Evolutionary conservation across 2,113 vertebrate species (phyloP).

Genomic region (Myotis davidii): DNA sequence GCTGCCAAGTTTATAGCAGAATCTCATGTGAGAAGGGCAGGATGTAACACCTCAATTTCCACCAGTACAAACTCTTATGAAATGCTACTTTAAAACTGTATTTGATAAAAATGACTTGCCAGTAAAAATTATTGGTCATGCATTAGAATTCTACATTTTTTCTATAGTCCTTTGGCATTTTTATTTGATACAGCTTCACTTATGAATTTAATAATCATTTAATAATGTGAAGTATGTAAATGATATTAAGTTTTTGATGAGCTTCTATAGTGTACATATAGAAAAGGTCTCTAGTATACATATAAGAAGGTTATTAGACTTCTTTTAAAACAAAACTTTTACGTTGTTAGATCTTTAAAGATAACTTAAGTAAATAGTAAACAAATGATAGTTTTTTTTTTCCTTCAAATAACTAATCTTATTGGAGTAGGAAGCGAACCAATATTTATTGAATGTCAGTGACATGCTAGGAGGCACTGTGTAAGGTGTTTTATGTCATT

Average conservation of each 20-base stretch:
- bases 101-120: conserved; percentile 53
- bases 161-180: not conserved
- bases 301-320: not conserved
- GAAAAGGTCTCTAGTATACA: not conserved
- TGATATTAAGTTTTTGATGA: conserved; percentile 12
- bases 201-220: conserved; percentile 25
- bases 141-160: conserved; percentile 27
- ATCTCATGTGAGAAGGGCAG: conserved; percentile 31
- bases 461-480: not conserved
- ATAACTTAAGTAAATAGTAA: conserved; percentile 18
- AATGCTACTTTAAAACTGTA: conserved; percentile 44
- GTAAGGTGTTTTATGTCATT: conserved; percentile 12
- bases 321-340: not conserved
- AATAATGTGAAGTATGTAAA: conserved; percentile 33
- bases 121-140: not conserved
- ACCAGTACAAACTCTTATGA: not conserved
- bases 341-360: conserved; percentile 30
- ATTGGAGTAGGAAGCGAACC: not conserved
- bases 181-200: conserved; percentile 6
- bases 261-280: not conserved
- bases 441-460: not conserved
- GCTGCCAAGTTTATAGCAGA: not conserved
- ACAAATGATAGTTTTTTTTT: not conserved
- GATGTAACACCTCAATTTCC: not conserved
- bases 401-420: not conserved